Evolutionary conservation across 2,888 invertebrate genomes (phyloP), one percentile per base, ranked within the genome.

Genomic region (Ennomos fuscantarius): DNA sequence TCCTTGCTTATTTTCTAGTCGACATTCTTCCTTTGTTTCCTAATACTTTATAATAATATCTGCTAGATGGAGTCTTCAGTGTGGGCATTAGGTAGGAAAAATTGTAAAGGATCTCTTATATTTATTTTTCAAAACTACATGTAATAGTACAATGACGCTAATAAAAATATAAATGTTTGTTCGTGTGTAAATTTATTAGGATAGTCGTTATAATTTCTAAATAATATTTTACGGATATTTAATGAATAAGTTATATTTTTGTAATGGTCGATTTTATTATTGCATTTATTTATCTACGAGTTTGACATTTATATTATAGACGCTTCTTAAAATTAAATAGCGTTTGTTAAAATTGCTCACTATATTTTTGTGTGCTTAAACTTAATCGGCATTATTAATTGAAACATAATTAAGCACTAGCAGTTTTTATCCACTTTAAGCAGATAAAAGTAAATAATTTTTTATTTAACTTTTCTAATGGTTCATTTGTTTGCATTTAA

Each of bases 31-130:
- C 34, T 33, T 32, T 34, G 8, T 47, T 41, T 39, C 24, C 10
- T 9, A 46, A 41, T 50, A 33, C 42, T 12, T 51, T 46, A 9
- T 36, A 9, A 32, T n/a, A 32, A 35, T 36, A 10, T 45, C 31
- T 47, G 13, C 43, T 56, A 41, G 58, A 42, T 45, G 40, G 34
- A 13, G 34, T 11, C 33, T 53, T 55, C 54, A 57, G 58, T 66
- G 66, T 69, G 75, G 73, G 73, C 72, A 74, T 76, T 79, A 76
- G 70, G 57, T 74, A 70, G 63, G 63, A 59, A 68, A 77, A 78
- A 75, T 72, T 73, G 55, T 64, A 69, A 76, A 75, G 69, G 84
- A 84, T 84, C 84, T 84, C 84, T 74, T 71, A 68, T 78, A 74
- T 74, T 74, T 71, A 69, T 68, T 69, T 72, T 73, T 55, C 9